Conservation (phyloP, 1,140 invertebrate genomes). For the Diachasmimorpha longicaudata region DNA sequence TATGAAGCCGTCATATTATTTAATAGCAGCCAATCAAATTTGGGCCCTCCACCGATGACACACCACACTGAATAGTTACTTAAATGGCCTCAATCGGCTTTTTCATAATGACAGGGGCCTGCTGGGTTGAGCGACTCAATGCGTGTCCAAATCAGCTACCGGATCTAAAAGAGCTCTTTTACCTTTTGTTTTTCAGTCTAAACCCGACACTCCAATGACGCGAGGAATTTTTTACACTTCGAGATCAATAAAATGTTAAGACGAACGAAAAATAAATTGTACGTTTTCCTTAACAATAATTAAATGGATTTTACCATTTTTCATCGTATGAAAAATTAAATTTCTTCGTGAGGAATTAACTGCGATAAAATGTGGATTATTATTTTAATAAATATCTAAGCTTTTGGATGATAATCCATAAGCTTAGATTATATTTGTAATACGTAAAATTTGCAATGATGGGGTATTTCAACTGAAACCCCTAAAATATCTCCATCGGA, state of each 20-base stretch:
- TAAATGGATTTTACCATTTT: too few relatives aligned
- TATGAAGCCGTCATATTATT: neutral
- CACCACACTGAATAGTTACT: constrained; percentile 1
- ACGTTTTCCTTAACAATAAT: too few relatives aligned
- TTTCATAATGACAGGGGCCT: constrained; percentile 25
- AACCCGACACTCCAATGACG: neutral
- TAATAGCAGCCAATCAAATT: neutral
- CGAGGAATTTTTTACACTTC: neutral
- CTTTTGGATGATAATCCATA: too few relatives aligned
- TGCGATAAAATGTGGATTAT: too few relatives aligned
- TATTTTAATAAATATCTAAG: too few relatives aligned
- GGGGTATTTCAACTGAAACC: neutral
- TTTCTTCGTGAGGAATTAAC: too few relatives aligned
- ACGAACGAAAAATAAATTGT: too few relatives aligned
- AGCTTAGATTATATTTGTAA: too few relatives aligned
- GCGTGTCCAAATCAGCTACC: constrained; percentile 24
- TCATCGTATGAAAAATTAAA: too few relatives aligned
- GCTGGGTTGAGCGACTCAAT: constrained; percentile 15
- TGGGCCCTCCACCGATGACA: neutral
- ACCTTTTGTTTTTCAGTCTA: neutral
- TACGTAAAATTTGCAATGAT: too few relatives aligned
- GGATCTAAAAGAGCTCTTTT: constrained; percentile 12
- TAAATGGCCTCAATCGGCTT: constrained; percentile 27
- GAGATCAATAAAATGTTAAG: neutral
- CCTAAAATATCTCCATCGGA: neutral